phyloP scores from a whole-genome alignment of 2,797 vertebrate species.

The Lepus townsendii region DNA sequence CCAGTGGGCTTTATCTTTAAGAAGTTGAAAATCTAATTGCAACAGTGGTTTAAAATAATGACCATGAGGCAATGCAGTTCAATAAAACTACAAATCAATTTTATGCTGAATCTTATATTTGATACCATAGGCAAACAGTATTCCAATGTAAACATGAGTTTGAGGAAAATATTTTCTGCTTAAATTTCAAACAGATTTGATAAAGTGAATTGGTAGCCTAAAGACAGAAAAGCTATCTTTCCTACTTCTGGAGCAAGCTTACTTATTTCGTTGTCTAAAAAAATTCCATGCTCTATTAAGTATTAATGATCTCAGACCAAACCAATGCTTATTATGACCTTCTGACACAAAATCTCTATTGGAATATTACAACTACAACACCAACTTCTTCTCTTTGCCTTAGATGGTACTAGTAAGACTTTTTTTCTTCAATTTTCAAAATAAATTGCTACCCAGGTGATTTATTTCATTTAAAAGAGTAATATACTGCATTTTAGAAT shows the following conservation, averaged over 20 bases:
- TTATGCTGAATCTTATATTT: background rate
- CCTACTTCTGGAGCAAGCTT: background rate
- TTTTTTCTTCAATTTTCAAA: slow-evolving; percentile 51
- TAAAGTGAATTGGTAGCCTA: background rate
- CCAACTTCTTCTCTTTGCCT: slow-evolving; percentile 50
- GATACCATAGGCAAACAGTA: background rate
- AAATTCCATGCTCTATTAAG: slow-evolving; percentile 3
- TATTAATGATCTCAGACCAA: background rate
- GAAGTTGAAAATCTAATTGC: background rate
- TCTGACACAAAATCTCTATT: background rate
- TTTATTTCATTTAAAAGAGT: slow-evolving; percentile 39
- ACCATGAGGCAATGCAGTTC: background rate
- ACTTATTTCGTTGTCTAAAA: background rate
- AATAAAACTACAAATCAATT: background rate
- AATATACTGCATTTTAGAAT: slow-evolving; percentile 30
- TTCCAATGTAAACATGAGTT: background rate
- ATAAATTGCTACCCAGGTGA: background rate
- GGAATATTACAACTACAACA: background rate
- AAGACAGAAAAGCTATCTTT: background rate
- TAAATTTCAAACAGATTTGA: slow-evolving; percentile 43
- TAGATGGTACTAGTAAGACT: background rate
- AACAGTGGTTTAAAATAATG: background rate
- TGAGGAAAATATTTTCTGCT: background rate
- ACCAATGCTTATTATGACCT: background rate
- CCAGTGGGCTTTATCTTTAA: background rate